Conservation (phyloP, 2,113 vertebrate species). For the Calidris pygmaea region DNA sequence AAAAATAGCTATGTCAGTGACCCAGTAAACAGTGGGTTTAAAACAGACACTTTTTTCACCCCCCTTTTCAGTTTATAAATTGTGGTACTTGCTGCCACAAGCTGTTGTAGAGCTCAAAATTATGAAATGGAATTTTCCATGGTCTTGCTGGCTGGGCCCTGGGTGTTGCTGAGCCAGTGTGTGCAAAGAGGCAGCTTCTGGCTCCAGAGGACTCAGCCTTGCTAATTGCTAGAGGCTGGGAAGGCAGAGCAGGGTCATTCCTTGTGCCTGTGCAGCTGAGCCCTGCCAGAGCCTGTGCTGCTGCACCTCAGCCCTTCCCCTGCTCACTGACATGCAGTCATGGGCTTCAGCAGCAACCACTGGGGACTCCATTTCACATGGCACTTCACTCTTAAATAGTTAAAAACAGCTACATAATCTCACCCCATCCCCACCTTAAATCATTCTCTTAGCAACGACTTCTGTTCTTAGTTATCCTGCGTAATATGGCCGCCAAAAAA, state of each 20-base stretch:
- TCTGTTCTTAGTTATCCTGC: not conserved
- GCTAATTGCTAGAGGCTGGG: not conserved
- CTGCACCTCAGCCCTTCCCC: not conserved
- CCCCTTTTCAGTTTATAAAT: not conserved
- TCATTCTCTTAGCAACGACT: not conserved
- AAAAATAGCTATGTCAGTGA: not conserved
- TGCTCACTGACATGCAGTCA: not conserved
- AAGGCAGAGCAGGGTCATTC: not conserved
- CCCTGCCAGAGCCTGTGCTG: not conserved
- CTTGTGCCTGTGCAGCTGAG: not conserved
- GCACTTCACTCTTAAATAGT: not conserved
- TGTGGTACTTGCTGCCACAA: not conserved
- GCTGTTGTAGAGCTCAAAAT: not conserved
- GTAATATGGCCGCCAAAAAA: not conserved
- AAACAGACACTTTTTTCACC: not conserved
- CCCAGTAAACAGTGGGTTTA: not conserved
- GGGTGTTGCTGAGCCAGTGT: not conserved
- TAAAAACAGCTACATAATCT: not conserved
- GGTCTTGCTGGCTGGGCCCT: not conserved
- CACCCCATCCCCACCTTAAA: not conserved
- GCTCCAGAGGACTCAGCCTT: not conserved
- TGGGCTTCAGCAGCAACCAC: not conserved
- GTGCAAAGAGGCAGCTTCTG: not conserved
- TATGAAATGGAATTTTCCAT: slow-evolving; percentile 42
- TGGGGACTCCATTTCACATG: not conserved